phyloP scores from a whole-genome alignment of 2,888 invertebrate species.

The Emesis furor region DNA sequence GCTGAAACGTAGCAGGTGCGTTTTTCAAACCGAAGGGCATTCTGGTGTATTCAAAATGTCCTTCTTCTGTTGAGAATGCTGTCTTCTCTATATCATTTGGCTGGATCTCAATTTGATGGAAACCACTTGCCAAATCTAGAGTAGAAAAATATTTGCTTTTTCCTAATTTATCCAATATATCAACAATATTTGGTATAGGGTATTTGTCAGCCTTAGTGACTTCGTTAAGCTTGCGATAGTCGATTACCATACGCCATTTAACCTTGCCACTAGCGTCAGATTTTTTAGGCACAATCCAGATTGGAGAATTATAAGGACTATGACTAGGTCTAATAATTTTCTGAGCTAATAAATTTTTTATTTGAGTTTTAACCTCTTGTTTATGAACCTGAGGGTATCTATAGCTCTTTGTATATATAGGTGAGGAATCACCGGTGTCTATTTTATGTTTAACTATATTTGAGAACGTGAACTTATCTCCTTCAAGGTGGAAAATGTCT shows the following conservation, averaged over 20 bases:
- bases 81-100: background rate
- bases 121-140: background rate
- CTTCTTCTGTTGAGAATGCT: background rate
- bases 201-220: background rate
- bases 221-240: background rate
- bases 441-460: too few relatives aligned
- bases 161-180: background rate
- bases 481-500: too few relatives aligned
- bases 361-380: background rate
- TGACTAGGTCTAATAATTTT: slow-evolving; percentile 15
- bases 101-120: background rate
- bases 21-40: background rate
- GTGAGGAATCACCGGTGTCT: too few relatives aligned
- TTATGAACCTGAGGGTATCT: too few relatives aligned
- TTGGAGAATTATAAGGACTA: slow-evolving; percentile 3
- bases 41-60: background rate
- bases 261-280: background rate
- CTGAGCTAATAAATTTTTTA: slow-evolving; percentile 17
- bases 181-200: background rate
- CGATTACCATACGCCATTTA: background rate
- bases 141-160: background rate
- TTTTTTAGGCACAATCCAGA: slow-evolving; percentile 12
- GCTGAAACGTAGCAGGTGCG: background rate
- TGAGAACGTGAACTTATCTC: too few relatives aligned
- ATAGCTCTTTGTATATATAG: too few relatives aligned